These are phyloP conservation scores for Dastarcus helophoroides DNA, from an alignment of 2,888 invertebrate genomes.

Conservation along the genomic window DNA sequence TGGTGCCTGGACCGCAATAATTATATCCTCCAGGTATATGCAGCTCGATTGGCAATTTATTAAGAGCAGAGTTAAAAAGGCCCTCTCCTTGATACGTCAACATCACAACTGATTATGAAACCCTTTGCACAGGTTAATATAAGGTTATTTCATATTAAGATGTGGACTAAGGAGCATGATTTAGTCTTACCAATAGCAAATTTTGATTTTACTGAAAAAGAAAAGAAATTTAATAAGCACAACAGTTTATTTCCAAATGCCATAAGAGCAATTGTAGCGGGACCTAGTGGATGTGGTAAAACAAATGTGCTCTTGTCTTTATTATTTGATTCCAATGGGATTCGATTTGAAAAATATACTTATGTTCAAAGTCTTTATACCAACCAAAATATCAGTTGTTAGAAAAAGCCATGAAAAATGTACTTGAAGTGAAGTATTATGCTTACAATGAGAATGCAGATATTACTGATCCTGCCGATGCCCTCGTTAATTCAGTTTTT, in stretches of 20 bases:
- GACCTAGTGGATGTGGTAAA: slow-evolving; percentile 31
- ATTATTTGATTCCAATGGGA: slow-evolving; percentile 24
- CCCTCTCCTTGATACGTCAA: slow-evolving; percentile 11
- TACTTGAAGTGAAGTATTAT: slow-evolving; percentile 20
- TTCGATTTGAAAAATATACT: slow-evolving; percentile 30
- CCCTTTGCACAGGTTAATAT: background rate
- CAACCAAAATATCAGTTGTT: slow-evolving; percentile 25
- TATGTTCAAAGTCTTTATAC: slow-evolving; percentile 25
- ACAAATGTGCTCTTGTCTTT: slow-evolving; percentile 27
- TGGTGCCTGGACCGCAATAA: slow-evolving; percentile 16
- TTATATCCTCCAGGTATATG: slow-evolving; percentile 17
- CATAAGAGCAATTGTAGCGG: slow-evolving; percentile 22
- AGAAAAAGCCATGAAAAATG: slow-evolving; percentile 12
- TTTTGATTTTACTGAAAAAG: too few relatives aligned
- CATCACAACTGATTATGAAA: background rate
- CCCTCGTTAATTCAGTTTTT: slow-evolving; percentile 25
- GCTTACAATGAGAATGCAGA: slow-evolving; percentile 15
- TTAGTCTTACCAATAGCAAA: background rate
- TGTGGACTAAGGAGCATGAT: slow-evolving; percentile 3
- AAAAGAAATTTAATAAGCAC: slow-evolving; percentile 15
- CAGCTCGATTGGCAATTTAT: slow-evolving; percentile 18
- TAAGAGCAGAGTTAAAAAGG: slow-evolving; percentile 16
- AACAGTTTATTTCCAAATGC: slow-evolving; percentile 21
- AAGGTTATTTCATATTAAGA: background rate
- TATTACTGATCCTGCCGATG: slow-evolving; percentile 17